Conservation (phyloP, 2,113 vertebrate species). For the Plectropomus leopardus region DNA sequence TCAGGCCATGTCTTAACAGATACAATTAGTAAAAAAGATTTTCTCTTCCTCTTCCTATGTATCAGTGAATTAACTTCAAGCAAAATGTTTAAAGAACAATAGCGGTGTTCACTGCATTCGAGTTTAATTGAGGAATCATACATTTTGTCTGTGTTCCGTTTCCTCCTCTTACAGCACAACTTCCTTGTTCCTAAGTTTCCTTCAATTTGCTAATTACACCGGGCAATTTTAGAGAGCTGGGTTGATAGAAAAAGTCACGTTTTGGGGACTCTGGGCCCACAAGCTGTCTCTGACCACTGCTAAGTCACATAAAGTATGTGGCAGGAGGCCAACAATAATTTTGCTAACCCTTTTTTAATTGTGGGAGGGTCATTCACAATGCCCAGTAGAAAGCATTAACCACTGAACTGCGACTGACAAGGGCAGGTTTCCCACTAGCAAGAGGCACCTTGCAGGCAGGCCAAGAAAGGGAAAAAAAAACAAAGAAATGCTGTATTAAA, state of each 20-base stretch:
- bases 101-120: neutral
- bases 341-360: conserved; percentile 80
- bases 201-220: conserved; percentile 63
- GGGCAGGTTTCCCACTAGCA: conserved; percentile 65
- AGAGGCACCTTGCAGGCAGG: conserved; percentile 61
- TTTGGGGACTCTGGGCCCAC: conserved; percentile 54
- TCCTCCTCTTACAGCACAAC: conserved; percentile 29
- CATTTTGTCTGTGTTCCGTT: conserved; percentile 4
- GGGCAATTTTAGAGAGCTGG: conserved; percentile 51
- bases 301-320: conserved; percentile 73
- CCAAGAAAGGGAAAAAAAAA: conserved; percentile 37
- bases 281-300: conserved; percentile 66
- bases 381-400: conserved; percentile 73
- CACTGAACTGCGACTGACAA: conserved; percentile 71
- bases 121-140: conserved; percentile 10
- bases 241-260: conserved; percentile 53
- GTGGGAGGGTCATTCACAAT: conserved; percentile 68
- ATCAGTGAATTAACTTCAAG: neutral
- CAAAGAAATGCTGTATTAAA: neutral
- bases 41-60: neutral
- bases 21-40: neutral
- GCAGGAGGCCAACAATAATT: conserved; percentile 78
- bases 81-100: conserved; percentile 9
- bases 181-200: conserved; percentile 30
- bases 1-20: no score